These are phyloP conservation scores for Embidobia sp. DNA, from an alignment of 2,888 invertebrate species.

Conservation along the genomic window DNA sequence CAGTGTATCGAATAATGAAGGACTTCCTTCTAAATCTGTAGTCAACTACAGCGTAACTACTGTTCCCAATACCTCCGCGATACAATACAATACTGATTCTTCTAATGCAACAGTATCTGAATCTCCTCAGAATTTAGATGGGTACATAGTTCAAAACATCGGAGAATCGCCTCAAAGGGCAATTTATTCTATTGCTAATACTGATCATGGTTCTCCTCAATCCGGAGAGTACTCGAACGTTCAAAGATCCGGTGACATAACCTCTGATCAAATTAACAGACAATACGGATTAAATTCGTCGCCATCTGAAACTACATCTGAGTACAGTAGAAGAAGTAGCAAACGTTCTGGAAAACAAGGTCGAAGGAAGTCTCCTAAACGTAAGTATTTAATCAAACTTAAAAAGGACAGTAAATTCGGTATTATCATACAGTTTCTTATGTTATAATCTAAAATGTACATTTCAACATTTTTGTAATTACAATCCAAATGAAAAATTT, in stretches of 20 bases:
- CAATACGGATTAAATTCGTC: background rate
- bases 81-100: background rate
- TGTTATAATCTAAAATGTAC: no score
- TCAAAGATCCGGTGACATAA: background rate
- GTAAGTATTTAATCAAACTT: background rate
- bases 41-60: no score
- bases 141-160: background rate
- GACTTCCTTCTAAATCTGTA: no score
- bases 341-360: constrained; percentile 10
- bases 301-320: background rate
- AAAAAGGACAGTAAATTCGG: background rate
- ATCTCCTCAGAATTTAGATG: background rate
- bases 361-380: constrained; percentile 18
- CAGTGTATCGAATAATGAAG: no score
- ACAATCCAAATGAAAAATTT: no score
- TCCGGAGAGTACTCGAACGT: background rate
- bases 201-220: background rate
- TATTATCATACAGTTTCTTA: background rate
- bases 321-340: background rate
- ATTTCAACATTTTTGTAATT: no score
- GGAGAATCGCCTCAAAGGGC: background rate
- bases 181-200: background rate
- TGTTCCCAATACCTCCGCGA: background rate
- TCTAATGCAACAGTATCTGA: background rate
- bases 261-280: background rate